Base-by-base conservation (phyloP, 2,888 invertebrate species). In the Andrena haemorrhoa region DNA sequence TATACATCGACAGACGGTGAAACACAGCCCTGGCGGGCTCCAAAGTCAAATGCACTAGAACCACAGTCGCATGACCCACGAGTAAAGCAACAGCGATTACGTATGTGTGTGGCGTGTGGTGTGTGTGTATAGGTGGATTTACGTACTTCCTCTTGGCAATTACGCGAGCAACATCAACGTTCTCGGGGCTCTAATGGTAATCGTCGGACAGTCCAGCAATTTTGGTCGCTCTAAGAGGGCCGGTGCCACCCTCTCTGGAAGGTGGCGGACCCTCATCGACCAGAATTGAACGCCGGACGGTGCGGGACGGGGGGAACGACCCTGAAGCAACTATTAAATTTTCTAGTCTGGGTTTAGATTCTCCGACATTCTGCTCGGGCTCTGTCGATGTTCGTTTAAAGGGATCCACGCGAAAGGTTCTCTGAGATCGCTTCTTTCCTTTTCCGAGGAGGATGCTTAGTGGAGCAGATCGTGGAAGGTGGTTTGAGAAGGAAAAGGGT, bases 41-140 rank as follows among this genome's bases (percentile, higher is more conserved):
- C 81, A 86, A 75, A 83, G 88, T 79, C 83, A 83, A 84, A 91
- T 91, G 90, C 91, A 90, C 87, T 91, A 89, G 88, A 87, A 89
- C 85, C 85, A 90, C 89, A 89, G 89, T 88, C 88, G 89, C 89
- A 90, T 88, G 86, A 90, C 84, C 89, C 87, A 91, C 90, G 90
- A 90, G 84, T 89, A 89, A 90, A 90, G 90, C 90, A 89, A 90
- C 89, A 89, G 83, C 89, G 89, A 90, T 87, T 56, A 56, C 56
- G 41, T 41, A 41, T 41, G 41, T 16, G 41, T 41, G 41, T 41
- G 41, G 4, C 1, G 4, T 41, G 41, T 41, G 12, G 35, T 41
- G 16, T 23, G 23, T 89, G 89, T 86, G 78, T 84, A 76, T 87
- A 49, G 41, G 70, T 41, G 41, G 41, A 41, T 41, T 82, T 82